Base-by-base conservation (phyloP, 2,113 vertebrate species). In the Vulpes vulpes region DNA sequence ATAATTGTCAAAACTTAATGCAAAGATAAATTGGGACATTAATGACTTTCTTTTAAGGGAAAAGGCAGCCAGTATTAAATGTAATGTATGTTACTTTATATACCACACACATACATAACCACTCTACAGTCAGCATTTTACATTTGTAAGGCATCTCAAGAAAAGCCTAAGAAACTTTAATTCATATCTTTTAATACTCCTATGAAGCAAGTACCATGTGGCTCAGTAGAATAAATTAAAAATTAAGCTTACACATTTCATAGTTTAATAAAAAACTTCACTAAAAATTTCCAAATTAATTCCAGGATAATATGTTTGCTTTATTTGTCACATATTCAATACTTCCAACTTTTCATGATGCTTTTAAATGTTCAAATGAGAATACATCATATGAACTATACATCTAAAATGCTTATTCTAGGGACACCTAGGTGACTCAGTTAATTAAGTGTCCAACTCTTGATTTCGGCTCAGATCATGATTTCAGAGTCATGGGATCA, bases 191-290 rank as follows among this genome's bases (percentile, higher is more conserved):
- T n/a, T 38, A 81, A 55, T 62, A 89, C 27, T 89, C 22, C 27
- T 49, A 57, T 64, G 87, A 96, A 84, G 30, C 35, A 95, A 94
- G 71, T 53, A 65, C 32, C 25, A 74, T 23, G 35, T 84, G 27
- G 11, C 17, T 97, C 89, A 95, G n/a, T 35, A 49, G n/a, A 88
- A 43, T 43, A 85, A 92, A 88, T 65, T 93, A 96, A 91, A 96
- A 91, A 78, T 65, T 62, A 81, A 91, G 43, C 15, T 82, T 22
- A 82, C 27, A 96, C 51, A 93, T 62, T 11, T 88, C 62, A 73
- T 95, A 89, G 89, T 3, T 73, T 67, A 73, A 87, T 64, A 89
- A 35, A 87, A 84, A 98, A 71, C 0, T 20, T 69, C 14, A 85
- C 30, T 60, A 89, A 95, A 94, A 89, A 83, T 86, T 79, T 89